A percentile compares a stretch with the other conserved stretches of the same genome.
Conservation (phyloP, 2,888 invertebrate species). For the Eupithecia insigniata region DNA sequence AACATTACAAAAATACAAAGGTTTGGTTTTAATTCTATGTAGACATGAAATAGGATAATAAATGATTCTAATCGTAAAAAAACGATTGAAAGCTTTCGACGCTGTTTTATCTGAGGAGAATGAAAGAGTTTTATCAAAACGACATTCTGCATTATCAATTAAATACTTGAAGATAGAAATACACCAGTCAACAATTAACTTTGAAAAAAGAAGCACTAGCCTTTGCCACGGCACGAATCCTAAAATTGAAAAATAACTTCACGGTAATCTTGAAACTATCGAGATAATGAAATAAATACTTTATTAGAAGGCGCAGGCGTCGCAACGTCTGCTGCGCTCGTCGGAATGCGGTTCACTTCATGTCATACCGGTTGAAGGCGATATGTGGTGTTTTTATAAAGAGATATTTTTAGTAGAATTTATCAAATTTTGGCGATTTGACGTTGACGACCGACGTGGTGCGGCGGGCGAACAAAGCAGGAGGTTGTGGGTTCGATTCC, state of each 20-base stretch:
- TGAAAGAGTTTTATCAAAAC: too few relatives aligned
- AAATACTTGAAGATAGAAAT: neutral
- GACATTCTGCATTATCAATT: neutral
- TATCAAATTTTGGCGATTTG: neutral
- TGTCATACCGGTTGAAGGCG: slow-evolving; percentile 34
- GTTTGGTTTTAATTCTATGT: too few relatives aligned
- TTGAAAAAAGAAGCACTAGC: neutral
- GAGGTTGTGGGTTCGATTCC: too few relatives aligned
- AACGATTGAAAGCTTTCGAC: too few relatives aligned
- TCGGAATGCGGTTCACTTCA: slow-evolving; percentile 64
- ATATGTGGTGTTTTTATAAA: slow-evolving; percentile 21
- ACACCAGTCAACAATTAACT: neutral
- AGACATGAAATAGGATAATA: too few relatives aligned
- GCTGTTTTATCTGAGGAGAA: too few relatives aligned
- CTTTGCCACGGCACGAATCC: neutral
- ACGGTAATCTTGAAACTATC: neutral
- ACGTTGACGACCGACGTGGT: too few relatives aligned
- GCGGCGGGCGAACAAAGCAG: too few relatives aligned
- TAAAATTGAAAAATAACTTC: slow-evolving; percentile 1
- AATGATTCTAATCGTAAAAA: too few relatives aligned
- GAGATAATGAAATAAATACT: neutral
- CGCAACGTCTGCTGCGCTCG: slow-evolving; percentile 63
- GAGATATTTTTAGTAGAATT: neutral
- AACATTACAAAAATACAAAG: too few relatives aligned
- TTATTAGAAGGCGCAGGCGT: slow-evolving; percentile 57